Evolutionary conservation across 2,113 vertebrate genomes (phyloP), one percentile per base, ranked within the genome.

Genomic region (Hucho hucho): DNA sequence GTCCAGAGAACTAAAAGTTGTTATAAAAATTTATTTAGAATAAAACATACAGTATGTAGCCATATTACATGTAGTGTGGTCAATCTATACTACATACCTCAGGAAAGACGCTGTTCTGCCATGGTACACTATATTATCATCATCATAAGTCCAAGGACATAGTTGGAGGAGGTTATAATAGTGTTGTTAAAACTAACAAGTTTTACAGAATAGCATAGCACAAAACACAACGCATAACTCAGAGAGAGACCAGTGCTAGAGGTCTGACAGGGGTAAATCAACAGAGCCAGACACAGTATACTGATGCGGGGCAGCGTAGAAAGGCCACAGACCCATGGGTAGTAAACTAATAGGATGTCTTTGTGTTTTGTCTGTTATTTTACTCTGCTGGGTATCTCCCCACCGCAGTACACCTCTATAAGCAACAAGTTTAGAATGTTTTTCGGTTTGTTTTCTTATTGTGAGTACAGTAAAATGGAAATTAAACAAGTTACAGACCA

Each of bases 11-110:
- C 37, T 11, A 64, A 70, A 29, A 63, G 72, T 91, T 87, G 89
- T 92, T 92, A 93, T 91, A 94, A 93, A 94, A 84, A 85, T 53
- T 94, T 93, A 94, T 95, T 95, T 87, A 79, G 92, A 94, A 95
- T 92, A 91, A 95, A 95, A 91, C 92, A 93, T 89, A 43, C 37
- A 43, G 37, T 43, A 93, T 85, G 85, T 91, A 92, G 91, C 91
- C 89, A 93, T 93, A 93, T 93, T 93, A 94, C 90, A 94, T 89
- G 89, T 93, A 91, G 89, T 92, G 90, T 90, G 88, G 92, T 92
- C 88, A 89, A 84, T 91, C 92, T 95, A 94, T 86, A 92, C 79
- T 88, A 94, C 80, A 90, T 90, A 93, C 92, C 91, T 90, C 90
- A 91, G 95, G 93, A 93, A 93, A 93, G 89, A 94, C 72, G 85